phyloP scores from a whole-genome alignment of 2,113 vertebrate species.

The Triplophysa dalaica region DNA sequence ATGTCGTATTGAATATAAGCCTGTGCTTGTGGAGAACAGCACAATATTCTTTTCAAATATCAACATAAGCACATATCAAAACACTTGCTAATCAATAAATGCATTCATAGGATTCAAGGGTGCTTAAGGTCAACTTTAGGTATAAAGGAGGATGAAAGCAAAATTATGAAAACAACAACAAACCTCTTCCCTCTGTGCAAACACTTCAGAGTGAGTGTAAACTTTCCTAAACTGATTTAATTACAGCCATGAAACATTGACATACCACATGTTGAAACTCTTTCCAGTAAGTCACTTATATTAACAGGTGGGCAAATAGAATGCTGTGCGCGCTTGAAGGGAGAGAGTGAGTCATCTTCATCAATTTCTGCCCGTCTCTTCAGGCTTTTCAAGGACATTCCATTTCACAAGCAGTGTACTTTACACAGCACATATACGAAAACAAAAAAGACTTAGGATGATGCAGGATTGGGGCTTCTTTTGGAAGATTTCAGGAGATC shows the following conservation, averaged over 20 bases:
- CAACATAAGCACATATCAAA: background rate
- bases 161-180: background rate
- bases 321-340: background rate
- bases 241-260: background rate
- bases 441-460: too few species aligned
- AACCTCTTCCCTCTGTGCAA: background rate
- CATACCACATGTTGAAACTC: background rate
- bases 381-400: background rate
- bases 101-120: background rate
- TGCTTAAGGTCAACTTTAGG: background rate
- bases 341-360: background rate
- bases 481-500: too few species aligned
- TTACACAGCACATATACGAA: background rate
- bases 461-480: too few species aligned
- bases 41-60: too few species aligned
- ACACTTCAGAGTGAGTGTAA: background rate
- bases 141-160: background rate
- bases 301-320: slow-evolving; percentile 8
- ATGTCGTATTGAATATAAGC: too few species aligned
- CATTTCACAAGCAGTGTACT: slow-evolving; percentile 1
- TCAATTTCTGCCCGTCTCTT: background rate
- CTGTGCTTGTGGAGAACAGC: too few species aligned
- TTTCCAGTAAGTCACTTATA: slow-evolving; percentile 1
- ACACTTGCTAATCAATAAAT: background rate
- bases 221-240: background rate